Evolutionary conservation across 2,113 vertebrate genomes (phyloP), one percentile per base, ranked within the genome.

Genomic region (Neolamprologus kungweensis): DNA sequence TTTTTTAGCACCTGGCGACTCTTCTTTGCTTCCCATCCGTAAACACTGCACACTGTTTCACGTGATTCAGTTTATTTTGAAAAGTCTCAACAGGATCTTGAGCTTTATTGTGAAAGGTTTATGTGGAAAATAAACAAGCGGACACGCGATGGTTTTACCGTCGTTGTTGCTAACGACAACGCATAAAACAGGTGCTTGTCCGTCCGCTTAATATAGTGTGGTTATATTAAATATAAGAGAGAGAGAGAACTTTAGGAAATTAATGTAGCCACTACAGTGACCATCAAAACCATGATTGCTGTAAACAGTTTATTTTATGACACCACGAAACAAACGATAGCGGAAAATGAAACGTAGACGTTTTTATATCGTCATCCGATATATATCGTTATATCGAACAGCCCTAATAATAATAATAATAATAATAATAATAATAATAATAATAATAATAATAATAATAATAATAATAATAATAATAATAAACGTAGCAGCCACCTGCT

Each of bases 1-100:
- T 45, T 45, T 45, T 0, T 35, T 35, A 9, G 35, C 42, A 45
- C 13, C 42, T 45, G 13, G 0, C 13, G 0, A 3, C 42, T 45
- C 42, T 45, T 45, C 14, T 45, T 14, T 14, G 0, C 42, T 45
- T 45, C 42, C 16, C 42, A 45, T 7, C 13, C 5, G 0, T 47
- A 47, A 47, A 47, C 1, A 28, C n/a, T n/a, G 4, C 4, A 5
- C 13, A 11, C 45, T 47, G 7, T 47, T 47, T 47, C 4, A 47
- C 2, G 4, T 50, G 45, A 17, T 8, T 50, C 45, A 8, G 16
- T 4, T 47, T 17, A 47, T 17, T 47, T 47, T 47, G 45, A 17
- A 47, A 47, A 47, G 7, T 47, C 50, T 51, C 50, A 51, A 51
- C 50, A 51, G 50, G 17, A 9, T 10, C 50, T n/a, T 51, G 50